A percentile compares a stretch with the other conserved stretches of the same genome.
Conservation (phyloP, 2,888 invertebrate species). For the Candidula unifasciata region DNA sequence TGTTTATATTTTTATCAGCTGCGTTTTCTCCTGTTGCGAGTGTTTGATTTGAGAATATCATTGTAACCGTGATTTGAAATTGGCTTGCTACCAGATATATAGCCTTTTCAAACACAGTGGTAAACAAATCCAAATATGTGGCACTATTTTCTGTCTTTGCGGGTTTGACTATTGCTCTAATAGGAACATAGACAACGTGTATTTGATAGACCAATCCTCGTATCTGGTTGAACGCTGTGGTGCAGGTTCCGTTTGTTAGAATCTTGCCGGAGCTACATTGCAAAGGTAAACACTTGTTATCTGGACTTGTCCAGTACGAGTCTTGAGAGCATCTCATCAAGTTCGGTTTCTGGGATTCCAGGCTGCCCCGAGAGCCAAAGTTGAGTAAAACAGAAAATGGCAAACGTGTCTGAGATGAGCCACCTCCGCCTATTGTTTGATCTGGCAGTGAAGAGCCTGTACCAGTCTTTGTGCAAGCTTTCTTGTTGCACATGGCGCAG, state of each 20-base stretch:
- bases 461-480: background rate
- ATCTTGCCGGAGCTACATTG: conserved; percentile 15
- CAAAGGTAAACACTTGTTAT: conserved; percentile 9
- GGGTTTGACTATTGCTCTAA: background rate
- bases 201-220: conserved; percentile 2
- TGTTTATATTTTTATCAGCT: background rate
- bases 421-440: too few species aligned
- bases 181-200: background rate
- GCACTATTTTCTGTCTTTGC: too few species aligned
- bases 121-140: background rate
- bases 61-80: too few species aligned
- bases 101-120: background rate
- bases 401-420: background rate
- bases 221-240: background rate
- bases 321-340: background rate
- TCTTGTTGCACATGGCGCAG: conserved; percentile 41
- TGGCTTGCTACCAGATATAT: too few species aligned
- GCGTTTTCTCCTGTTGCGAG: background rate
- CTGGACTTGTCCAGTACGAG: conserved; percentile 21
- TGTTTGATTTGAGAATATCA: too few species aligned
- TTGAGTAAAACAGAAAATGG: background rate
- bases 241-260: background rate
- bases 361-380: background rate
- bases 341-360: background rate
- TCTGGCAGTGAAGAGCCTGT: too few species aligned